phyloP scores from a whole-genome alignment of 2,888 invertebrate genomes.

The Meiosimyza platycephala region DNA sequence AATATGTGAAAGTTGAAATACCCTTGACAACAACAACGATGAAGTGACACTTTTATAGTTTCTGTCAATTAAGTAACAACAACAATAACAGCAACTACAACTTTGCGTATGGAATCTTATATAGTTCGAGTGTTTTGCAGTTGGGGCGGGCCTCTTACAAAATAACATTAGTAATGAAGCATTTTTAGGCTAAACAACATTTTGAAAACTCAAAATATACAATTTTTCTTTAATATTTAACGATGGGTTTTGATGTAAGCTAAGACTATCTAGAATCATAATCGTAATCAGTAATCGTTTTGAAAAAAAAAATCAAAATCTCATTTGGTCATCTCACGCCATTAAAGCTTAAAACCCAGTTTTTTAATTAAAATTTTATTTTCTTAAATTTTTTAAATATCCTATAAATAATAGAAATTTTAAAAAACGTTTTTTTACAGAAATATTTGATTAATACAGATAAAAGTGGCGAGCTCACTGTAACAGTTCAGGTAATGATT shows the following conservation, averaged over 20 bases:
- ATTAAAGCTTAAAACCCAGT: conserved; percentile 32
- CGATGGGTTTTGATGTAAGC: too few species aligned
- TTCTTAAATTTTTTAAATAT: not conserved
- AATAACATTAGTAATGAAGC: too few species aligned
- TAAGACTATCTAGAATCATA: too few species aligned
- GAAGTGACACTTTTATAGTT: conserved; percentile 56
- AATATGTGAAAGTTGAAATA: too few species aligned
- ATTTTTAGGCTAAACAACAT: too few species aligned
- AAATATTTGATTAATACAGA: conserved; percentile 82
- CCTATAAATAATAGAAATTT: not conserved
- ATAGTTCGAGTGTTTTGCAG: too few species aligned
- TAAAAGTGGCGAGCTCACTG: conserved; percentile 79
- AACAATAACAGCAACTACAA: not conserved
- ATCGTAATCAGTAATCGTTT: too few species aligned
- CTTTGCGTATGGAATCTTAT: too few species aligned
- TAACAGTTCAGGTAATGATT: conserved; percentile 77
- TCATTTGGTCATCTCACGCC: conserved; percentile 62
- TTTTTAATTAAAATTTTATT: not conserved
- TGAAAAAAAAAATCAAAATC: conserved; percentile 2
- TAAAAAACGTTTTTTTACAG: conserved; percentile 69
- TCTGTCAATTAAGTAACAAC: conserved; percentile 47
- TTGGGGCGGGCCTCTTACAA: too few species aligned
- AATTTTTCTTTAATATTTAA: too few species aligned
- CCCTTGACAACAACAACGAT: not conserved
- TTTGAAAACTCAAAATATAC: too few species aligned